These are phyloP conservation scores for Caenorhabditis macrosperma DNA, from an alignment of 2,888 invertebrate genomes.

Conservation along the genomic window DNA sequence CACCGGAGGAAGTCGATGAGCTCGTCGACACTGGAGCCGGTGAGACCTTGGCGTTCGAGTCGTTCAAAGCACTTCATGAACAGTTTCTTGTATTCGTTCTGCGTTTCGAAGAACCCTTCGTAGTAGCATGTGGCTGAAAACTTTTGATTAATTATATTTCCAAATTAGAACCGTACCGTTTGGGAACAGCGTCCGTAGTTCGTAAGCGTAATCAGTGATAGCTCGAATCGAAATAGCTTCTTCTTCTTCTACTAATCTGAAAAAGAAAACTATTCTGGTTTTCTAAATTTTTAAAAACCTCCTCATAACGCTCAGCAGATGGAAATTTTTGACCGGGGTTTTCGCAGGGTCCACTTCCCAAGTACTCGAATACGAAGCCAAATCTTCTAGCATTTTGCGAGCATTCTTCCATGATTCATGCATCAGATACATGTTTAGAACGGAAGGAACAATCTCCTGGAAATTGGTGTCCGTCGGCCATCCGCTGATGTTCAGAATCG, in stretches of 20 bases:
- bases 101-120: conserved; percentile 64
- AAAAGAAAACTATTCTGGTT: neutral
- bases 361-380: conserved; percentile 30
- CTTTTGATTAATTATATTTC: neutral
- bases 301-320: conserved; percentile 64
- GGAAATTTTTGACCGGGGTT: conserved; percentile 67
- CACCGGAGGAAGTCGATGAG: conserved; percentile 69
- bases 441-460: conserved; percentile 61
- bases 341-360: conserved; percentile 44
- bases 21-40: conserved; percentile 57
- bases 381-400: conserved; percentile 59
- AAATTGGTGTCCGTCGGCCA: conserved; percentile 71
- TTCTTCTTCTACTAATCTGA: conserved; percentile 41
- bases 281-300: conserved; percentile 15
- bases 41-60: conserved; percentile 39
- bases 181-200: conserved; percentile 71
- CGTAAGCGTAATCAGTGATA: conserved; percentile 70
- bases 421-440: conserved; percentile 67
- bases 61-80: conserved; percentile 63
- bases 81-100: conserved; percentile 61
- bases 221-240: conserved; percentile 45
- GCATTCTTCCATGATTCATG: conserved; percentile 69
- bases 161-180: conserved; percentile 45
- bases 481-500: conserved; percentile 57
- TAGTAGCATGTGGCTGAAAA: conserved; percentile 61